These are phyloP conservation scores for Drosophila kepulauana DNA, from an alignment of 1,140 invertebrate genomes.

Conservation along the genomic window DNA sequence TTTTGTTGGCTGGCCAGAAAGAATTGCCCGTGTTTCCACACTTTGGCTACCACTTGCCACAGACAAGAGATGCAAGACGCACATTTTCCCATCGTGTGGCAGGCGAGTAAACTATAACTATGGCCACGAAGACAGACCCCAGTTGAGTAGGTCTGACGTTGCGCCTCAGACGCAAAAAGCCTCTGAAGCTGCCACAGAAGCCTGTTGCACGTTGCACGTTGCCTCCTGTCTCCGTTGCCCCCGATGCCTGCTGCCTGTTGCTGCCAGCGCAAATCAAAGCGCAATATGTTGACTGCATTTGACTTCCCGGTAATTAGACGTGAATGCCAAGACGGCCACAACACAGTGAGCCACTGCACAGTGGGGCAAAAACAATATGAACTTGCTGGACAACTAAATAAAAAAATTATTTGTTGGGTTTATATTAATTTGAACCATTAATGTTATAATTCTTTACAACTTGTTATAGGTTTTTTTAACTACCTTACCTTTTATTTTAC, in stretches of 20 bases:
- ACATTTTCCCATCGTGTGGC: constrained; percentile 76
- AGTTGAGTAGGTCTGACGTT: constrained; percentile 24
- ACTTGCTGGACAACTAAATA: neutral
- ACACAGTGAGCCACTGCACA: constrained; percentile 24
- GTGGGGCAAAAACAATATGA: neutral
- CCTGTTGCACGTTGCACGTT: constrained; percentile 31
- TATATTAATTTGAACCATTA: no score
- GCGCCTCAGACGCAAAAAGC: constrained; percentile 1
- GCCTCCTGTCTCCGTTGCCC: neutral
- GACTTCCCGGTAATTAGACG: constrained; percentile 82
- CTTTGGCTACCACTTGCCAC: constrained; percentile 77
- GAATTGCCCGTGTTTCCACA: constrained; percentile 78
- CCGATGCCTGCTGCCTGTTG: constrained; percentile 35
- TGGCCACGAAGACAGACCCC: constrained; percentile 53
- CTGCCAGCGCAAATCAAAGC: constrained; percentile 79
- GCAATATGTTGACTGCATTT: constrained; percentile 82
- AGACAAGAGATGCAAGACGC: constrained; percentile 45
- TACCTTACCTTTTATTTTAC: no score
- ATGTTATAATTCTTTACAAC: no score
- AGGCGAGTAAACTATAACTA: constrained; percentile 73
- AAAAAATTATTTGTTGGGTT: no score
- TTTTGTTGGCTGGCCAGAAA: constrained; percentile 3
- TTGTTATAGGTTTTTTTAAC: no score
- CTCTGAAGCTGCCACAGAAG: constrained; percentile 5
- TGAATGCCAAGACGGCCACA: constrained; percentile 62